Base-by-base conservation (phyloP, 2,113 vertebrate species). In the Phalacrocorax aristotelis region DNA sequence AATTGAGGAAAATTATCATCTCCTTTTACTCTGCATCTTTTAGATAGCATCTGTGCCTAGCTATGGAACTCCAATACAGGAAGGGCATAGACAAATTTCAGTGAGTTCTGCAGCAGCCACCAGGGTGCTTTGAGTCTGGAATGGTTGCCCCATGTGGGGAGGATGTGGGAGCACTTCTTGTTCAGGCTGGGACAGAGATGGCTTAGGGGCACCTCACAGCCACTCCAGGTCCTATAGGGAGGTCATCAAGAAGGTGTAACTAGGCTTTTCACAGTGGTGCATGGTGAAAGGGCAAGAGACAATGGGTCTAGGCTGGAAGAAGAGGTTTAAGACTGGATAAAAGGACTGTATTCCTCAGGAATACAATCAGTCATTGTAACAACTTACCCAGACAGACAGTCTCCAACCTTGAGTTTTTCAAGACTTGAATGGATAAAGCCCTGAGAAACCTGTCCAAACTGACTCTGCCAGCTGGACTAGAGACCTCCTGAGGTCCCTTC, bases 291-390 rank as follows among this genome's bases (percentile, higher is more conserved):
- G 6, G 22, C 34, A 60, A 60, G 9, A 78, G 10, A 46, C 13
- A 72, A 19, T 7, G 7, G 1, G 2, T 8, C 18, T 66, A 40
- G 30, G 10, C 6, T 66, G 26, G 65, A 61, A 61, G 55, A 52
- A 36, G 2, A 27, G 0, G 1, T 32, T 48, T 75, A 27, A 16
- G 3, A n/a, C 34, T 61, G 7, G 10, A 9, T 42, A 32, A 1
- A 8, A 54, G 27, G 25, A 9, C 2, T 20, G 75, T 75, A 38
- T 84, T 60, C 29, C 14, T 49, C 9, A 27, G 30, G 75, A 66
- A 89, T 36, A 55, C 16, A 58, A 10, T 60, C 6, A 19, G 9
- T 64, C 10, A 15, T 17, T 64, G 13, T 51, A 74, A 77, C 16
- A 71, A 27, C 13, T 72, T 84, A 4, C 2, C 26, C n/a, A 60